Conservation (phyloP, 2,888 invertebrate genomes). For the Drosophila cognata region DNA sequence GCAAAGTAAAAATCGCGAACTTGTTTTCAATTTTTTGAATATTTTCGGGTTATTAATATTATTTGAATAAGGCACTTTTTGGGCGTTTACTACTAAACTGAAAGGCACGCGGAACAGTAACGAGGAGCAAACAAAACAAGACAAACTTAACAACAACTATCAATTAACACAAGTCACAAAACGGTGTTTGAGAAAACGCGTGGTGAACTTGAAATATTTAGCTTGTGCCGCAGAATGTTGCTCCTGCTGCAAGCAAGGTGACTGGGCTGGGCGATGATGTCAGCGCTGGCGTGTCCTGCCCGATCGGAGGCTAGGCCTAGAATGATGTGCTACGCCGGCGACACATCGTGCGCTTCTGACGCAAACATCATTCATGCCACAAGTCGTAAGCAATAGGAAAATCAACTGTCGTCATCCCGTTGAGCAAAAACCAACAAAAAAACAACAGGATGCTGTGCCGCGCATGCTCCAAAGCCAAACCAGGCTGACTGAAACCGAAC, state of each 20-base stretch:
- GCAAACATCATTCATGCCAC: conserved; percentile 81
- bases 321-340: conserved; percentile 84
- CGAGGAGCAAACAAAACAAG: conserved; percentile 19
- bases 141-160: conserved; percentile 60
- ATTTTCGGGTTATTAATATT: conserved; percentile 3
- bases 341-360: conserved; percentile 84
- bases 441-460: conserved; percentile 39
- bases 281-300: conserved; percentile 82
- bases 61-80: conserved; percentile 58
- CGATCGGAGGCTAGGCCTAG: conserved; percentile 86
- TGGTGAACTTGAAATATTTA: conserved; percentile 35
- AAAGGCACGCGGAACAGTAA: conserved; percentile 52
- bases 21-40: not conserved
- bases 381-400: conserved; percentile 75
- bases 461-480: conserved; percentile 73
- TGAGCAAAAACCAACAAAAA: conserved; percentile 6
- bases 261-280: conserved; percentile 31
- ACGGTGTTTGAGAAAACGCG: conserved; percentile 62
- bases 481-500: conserved; percentile 41
- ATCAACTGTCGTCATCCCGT: conserved; percentile 60
- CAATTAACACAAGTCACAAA: conserved; percentile 64
- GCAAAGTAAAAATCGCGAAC: conserved; percentile 44
- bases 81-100: conserved; percentile 40
- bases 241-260: conserved; percentile 32
- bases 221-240: conserved; percentile 5